Conservation (phyloP, 2,888 invertebrate genomes). For the Amiota communis region DNA sequence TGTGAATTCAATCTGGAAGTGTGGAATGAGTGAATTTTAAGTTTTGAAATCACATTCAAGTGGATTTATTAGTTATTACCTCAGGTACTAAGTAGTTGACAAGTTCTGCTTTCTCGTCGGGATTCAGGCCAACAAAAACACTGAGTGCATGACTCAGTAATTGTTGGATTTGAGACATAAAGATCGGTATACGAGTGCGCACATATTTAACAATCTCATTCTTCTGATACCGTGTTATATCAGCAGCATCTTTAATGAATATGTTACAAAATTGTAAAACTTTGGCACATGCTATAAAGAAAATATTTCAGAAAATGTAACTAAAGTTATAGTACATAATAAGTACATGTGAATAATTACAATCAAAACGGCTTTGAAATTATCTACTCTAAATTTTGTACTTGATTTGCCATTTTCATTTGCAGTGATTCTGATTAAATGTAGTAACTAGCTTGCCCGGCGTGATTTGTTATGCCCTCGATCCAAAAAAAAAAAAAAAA, state of each 20-base stretch:
- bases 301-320: not conserved
- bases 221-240: conserved; percentile 78
- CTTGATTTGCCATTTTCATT: too few relatives aligned
- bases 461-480: too few relatives aligned
- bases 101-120: conserved; percentile 77
- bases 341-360: too few relatives aligned
- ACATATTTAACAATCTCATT: conserved; percentile 81
- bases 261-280: conserved; percentile 78
- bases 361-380: too few relatives aligned
- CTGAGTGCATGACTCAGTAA: conserved; percentile 77
- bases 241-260: conserved; percentile 78
- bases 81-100: conserved; percentile 80
- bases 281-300: conserved; percentile 73
- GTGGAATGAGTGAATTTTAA: conserved; percentile 14
- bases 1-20: conserved; percentile 77
- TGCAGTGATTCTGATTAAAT: too few relatives aligned
- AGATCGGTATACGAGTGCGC: conserved; percentile 79
- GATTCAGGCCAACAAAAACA: conserved; percentile 76
- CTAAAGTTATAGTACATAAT: not conserved
- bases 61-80: conserved; percentile 69
- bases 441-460: not conserved
- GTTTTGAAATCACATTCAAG: not conserved
- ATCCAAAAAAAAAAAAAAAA: too few relatives aligned
- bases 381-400: too few relatives aligned
- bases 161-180: conserved; percentile 78